A percentile compares a stretch with the other conserved stretches of the same genome.
phyloP scores from a whole-genome alignment of 2,888 invertebrate genomes.

The Lepidochitona cinerea region DNA sequence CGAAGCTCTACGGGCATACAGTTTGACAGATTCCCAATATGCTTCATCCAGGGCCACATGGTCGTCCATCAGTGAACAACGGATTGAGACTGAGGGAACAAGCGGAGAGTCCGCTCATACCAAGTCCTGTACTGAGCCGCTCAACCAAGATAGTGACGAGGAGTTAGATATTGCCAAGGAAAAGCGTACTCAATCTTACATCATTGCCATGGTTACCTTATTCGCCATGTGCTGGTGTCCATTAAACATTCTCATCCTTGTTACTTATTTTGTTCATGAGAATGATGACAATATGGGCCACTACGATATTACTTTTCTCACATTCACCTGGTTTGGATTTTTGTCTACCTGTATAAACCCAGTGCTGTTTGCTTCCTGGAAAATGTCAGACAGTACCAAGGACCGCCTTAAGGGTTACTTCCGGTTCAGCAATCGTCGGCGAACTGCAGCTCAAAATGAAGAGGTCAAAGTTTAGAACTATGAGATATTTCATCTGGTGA shows the following conservation, averaged over 20 bases:
- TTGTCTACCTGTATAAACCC: constrained; percentile 80
- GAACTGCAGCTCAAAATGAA: constrained; percentile 7
- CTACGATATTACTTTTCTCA: constrained; percentile 79
- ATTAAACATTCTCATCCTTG: constrained; percentile 77
- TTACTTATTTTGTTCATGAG: constrained; percentile 78
- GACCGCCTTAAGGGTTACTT: constrained; percentile 65
- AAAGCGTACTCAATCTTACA: constrained; percentile 79
- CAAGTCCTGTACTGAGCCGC: constrained; percentile 33
- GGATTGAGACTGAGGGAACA: constrained; percentile 30
- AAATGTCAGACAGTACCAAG: constrained; percentile 71
- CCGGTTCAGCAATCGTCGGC: constrained; percentile 57
- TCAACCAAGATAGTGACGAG: constrained; percentile 57
- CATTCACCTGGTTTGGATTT: constrained; percentile 81
- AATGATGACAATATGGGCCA: constrained; percentile 80
- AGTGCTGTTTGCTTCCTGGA: constrained; percentile 78
- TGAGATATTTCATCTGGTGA: too few relatives aligned
- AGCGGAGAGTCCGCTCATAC: constrained; percentile 17
- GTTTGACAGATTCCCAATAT: neutral
- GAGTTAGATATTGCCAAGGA: constrained; percentile 73
- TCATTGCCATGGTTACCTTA: constrained; percentile 78
- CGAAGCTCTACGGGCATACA: neutral
- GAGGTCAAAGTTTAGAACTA: too few relatives aligned
- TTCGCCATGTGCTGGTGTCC: constrained; percentile 80
- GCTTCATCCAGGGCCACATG: constrained; percentile 31
- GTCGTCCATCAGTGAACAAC: constrained; percentile 22